Evolutionary conservation across 2,888 invertebrate genomes (phyloP), one percentile per base, ranked within the genome.

Genomic region (Rhimphoctona megacephalus): DNA sequence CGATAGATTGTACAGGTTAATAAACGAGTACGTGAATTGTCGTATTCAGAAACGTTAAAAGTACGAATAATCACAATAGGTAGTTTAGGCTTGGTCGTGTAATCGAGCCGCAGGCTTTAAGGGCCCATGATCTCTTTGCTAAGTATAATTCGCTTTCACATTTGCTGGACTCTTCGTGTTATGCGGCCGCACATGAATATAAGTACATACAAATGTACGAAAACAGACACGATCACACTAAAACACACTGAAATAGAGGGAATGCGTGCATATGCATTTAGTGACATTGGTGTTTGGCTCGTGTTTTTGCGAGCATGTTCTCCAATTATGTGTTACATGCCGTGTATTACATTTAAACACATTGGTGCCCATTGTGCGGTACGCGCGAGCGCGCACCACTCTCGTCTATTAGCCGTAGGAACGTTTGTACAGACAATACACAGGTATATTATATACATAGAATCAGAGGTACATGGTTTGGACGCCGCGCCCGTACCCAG

Each of bases 281-380:
- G 36, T 64, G n/a, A 39, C n/a, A 33, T 39, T 57, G 79, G 46
- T 33, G 69, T 64, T 39, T 43, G 67, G 43, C 43, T 49, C 66
- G 80, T 54, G 79, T 79, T 77, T 76, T 54, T 46, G 70, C 79
- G 79, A 70, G 69, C 70, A 70, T 76, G 76, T 66, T 70, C 73
- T 81, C 84, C 86, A 86, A 86, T 86, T 86, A 84, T 84, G 86
- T 84, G 86, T 84, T 84, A 84, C 86, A 86, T 77, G 83, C 81
- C 86, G 84, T 84, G 86, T 86, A 86, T 84, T 86, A 86, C 86
- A 84, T 84, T 84, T 86, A 81, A 86, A 84, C 84, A 81, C 86
- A 84, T 84, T 76, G 86, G 84, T 84, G 74, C 84, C 78, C 84
- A 86, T 86, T 86, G 86, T 86, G 81, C 46, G 86, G 81, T 76